These are phyloP conservation scores for Drosophila bipectinata DNA, from an alignment of 1,140 invertebrate species.

Conservation along the genomic window DNA sequence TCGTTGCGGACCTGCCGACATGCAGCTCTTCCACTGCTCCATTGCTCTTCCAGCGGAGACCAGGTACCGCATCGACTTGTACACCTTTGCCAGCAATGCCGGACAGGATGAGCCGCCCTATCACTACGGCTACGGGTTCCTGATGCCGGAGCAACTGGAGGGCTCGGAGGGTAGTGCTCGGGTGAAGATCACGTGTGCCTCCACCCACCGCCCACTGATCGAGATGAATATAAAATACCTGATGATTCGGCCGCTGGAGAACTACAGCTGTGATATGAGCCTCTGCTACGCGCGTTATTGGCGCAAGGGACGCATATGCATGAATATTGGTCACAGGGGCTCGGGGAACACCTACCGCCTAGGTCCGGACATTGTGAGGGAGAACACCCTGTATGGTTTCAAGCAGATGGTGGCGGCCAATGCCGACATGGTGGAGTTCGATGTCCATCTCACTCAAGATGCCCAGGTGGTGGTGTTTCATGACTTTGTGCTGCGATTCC, in stretches of 20 bases:
- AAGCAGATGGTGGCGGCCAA: slow-evolving; percentile 15
- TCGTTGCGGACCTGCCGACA: slow-evolving; percentile 48
- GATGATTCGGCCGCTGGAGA: slow-evolving; percentile 37
- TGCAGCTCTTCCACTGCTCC: slow-evolving; percentile 59
- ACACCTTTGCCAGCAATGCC: slow-evolving; percentile 51
- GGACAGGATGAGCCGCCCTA: slow-evolving; percentile 54
- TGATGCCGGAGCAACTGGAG: slow-evolving; percentile 34
- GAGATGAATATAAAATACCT: slow-evolving; percentile 52
- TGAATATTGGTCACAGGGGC: slow-evolving; percentile 63
- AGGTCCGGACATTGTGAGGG: slow-evolving; percentile 30
- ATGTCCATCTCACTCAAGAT: slow-evolving; percentile 69
- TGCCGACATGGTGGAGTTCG: slow-evolving; percentile 72
- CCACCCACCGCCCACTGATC: slow-evolving; percentile 65
- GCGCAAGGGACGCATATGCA: slow-evolving; percentile 5
- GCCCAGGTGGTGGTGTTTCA: slow-evolving; percentile 65
- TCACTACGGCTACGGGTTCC: slow-evolving; percentile 62
- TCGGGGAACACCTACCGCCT: slow-evolving; percentile 43
- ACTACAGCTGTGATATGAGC: slow-evolving; percentile 24
- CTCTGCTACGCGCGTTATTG: slow-evolving; percentile 43
- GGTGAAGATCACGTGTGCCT: slow-evolving; percentile 56
- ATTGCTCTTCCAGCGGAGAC: slow-evolving; percentile 31
- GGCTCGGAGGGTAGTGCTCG: slow-evolving; percentile 41
- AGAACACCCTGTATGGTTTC: slow-evolving; percentile 64
- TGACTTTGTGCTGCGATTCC: slow-evolving; percentile 50
- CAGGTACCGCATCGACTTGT: slow-evolving; percentile 52